A percentile compares a stretch with the other conserved stretches of the same genome.
phyloP scores from a whole-genome alignment of 2,888 invertebrate species.

The Dasysyrphus tricinctus region DNA sequence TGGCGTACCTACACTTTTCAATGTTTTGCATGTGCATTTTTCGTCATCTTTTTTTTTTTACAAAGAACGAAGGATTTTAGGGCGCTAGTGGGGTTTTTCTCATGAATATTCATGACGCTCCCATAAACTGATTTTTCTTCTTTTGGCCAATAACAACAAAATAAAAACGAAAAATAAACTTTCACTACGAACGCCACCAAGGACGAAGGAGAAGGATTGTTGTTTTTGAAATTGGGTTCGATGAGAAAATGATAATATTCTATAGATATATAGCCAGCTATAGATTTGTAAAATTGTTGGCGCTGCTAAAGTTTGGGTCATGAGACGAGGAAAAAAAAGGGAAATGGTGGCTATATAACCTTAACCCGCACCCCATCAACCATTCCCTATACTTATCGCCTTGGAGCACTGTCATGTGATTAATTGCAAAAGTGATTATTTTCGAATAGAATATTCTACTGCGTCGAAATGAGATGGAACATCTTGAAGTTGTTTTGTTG shows the following conservation, averaged over 20 bases:
- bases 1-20: neutral
- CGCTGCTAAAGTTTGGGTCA: slow-evolving; percentile 1
- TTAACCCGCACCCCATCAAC: neutral
- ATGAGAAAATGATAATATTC: slow-evolving; percentile 62
- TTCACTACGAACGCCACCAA: neutral
- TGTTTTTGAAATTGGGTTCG: slow-evolving; percentile 39
- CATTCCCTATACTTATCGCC: slow-evolving; percentile 39
- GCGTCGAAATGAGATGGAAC: slow-evolving; percentile 28
- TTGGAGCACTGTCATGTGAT: slow-evolving; percentile 64
- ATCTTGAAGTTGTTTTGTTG: slow-evolving; percentile 69
- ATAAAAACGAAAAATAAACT: slow-evolving; percentile 30
- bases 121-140: slow-evolving; percentile 45
- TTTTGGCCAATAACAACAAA: neutral
- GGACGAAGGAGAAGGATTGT: slow-evolving; percentile 8
- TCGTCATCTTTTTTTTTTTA: neutral
- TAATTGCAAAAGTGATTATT: slow-evolving; percentile 72
- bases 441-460: slow-evolving; percentile 43
- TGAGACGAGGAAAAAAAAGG: neutral
- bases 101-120: slow-evolving; percentile 70
- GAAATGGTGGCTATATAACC: neutral
- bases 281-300: slow-evolving; percentile 39
- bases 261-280: neutral
- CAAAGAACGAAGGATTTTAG: slow-evolving; percentile 15
- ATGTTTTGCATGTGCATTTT: slow-evolving; percentile 58
- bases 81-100: slow-evolving; percentile 23